A percentile compares a stretch with the other conserved stretches of the same genome.
phyloP scores from a whole-genome alignment of 2,888 invertebrate species.

The Didymodactylos carnosus region DNA sequence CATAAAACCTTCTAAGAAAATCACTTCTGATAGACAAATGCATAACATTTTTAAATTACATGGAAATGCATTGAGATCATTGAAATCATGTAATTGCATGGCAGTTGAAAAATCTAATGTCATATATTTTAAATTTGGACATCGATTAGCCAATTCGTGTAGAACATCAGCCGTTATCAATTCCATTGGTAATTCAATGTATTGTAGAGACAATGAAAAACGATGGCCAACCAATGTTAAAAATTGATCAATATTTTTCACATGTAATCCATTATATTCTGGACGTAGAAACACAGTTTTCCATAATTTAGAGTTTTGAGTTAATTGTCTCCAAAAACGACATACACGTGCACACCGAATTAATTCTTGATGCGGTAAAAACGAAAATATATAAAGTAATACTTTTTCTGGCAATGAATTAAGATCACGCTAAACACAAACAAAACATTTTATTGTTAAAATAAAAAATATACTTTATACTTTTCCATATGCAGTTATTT shows the following conservation, averaged over 20 bases:
- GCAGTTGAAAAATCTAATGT: slow-evolving; percentile 92
- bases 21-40: slow-evolving; percentile 91
- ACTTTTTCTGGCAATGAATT: slow-evolving; percentile 62
- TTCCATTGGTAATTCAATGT: slow-evolving; percentile 82
- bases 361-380: slow-evolving; percentile 75
- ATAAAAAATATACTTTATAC: too few species aligned
- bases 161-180: slow-evolving; percentile 84
- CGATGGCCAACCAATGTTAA: slow-evolving; percentile 54
- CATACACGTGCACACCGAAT: slow-evolving; percentile 73
- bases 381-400: slow-evolving; percentile 74
- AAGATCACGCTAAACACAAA: slow-evolving; percentile 1
- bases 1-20: slow-evolving; percentile 99
- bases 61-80: slow-evolving; percentile 92
- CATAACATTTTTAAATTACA: slow-evolving; percentile 82
- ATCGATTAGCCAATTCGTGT: slow-evolving; percentile 84
- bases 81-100: slow-evolving; percentile 73
- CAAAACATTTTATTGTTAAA: too few species aligned
- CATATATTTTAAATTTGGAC: slow-evolving; percentile 54
- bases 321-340: slow-evolving; percentile 80
- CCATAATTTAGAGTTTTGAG: slow-evolving; percentile 86
- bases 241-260: slow-evolving; percentile 55
- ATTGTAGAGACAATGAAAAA: slow-evolving; percentile 62
- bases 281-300: slow-evolving; percentile 81
- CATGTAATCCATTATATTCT: slow-evolving; percentile 79
- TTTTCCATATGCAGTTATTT: too few species aligned